Evolutionary conservation across 2,888 invertebrate genomes (phyloP).

Genomic region (Muscina levida): DNA sequence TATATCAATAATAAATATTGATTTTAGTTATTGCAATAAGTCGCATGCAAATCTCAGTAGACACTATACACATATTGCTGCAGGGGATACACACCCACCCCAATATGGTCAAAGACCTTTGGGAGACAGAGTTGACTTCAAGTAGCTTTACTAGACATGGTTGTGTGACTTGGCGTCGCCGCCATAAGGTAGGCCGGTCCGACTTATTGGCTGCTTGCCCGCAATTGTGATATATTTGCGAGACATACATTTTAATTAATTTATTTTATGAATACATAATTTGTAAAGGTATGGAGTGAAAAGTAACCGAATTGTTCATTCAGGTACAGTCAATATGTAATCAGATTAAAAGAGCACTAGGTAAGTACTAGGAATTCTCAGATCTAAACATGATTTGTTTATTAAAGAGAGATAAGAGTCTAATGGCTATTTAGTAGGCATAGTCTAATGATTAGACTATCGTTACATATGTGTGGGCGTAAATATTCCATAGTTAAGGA

Average conservation of each 20-base stretch:
- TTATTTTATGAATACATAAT: too few species aligned
- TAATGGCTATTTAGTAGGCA: too few species aligned
- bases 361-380: too few species aligned
- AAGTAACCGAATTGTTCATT: too few species aligned
- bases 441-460: too few species aligned
- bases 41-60: slow-evolving; percentile 13
- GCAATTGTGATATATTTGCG: background rate
- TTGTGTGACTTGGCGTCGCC: background rate
- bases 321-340: too few species aligned
- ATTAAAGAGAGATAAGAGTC: too few species aligned
- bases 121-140: background rate
- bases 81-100: slow-evolving; percentile 14
- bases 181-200: background rate
- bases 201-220: background rate
- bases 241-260: slow-evolving; percentile 13
- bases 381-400: too few species aligned
- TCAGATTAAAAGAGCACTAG: too few species aligned
- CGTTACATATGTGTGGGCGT: too few species aligned
- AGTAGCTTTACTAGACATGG: background rate
- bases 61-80: background rate
- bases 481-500: too few species aligned
- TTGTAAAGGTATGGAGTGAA: too few species aligned
- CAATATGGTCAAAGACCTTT: slow-evolving; percentile 34
- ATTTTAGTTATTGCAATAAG: slow-evolving; percentile 5
- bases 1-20: background rate